These are phyloP conservation scores for Tetragnatha montana DNA, from an alignment of 2,888 invertebrate genomes.

Conservation along the genomic window DNA sequence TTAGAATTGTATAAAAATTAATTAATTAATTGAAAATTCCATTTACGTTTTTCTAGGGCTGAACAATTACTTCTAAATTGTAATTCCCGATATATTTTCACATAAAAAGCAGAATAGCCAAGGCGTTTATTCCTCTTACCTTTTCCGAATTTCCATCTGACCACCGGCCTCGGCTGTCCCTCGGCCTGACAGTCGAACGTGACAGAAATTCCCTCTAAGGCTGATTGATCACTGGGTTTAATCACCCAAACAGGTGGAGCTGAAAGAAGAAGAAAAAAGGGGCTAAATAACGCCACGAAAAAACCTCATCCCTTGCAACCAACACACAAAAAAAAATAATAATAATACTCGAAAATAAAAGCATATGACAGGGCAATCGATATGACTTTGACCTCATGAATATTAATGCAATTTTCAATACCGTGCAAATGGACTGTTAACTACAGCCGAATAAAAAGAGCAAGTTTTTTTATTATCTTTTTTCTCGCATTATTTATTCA, in stretches of 20 bases:
- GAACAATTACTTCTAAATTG: no score
- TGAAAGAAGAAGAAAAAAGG: constrained; percentile 64
- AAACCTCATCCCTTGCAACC: background rate
- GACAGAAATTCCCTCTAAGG: constrained; percentile 75
- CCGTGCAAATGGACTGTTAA: constrained; percentile 41
- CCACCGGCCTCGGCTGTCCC: constrained; percentile 76
- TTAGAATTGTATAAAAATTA: no score
- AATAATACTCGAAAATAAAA: constrained; percentile 13
- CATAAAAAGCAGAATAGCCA: background rate
- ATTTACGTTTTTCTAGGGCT: no score
- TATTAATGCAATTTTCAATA: constrained; percentile 45
- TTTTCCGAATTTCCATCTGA: constrained; percentile 76
- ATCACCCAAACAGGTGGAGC: constrained; percentile 76
- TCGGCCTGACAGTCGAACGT: constrained; percentile 76
- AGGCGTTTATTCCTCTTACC: constrained; percentile 72
- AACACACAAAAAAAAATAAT: background rate
- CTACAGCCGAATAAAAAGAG: background rate
- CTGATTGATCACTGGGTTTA: constrained; percentile 75
- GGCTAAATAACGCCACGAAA: background rate
- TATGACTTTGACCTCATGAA: constrained; percentile 33
- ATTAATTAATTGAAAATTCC: no score
- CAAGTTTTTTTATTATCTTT: background rate
- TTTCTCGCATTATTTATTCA: background rate
- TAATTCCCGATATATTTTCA: no score
- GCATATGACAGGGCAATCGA: constrained; percentile 24